These are phyloP conservation scores for Pseudopleuronectes americanus DNA, from an alignment of 2,797 vertebrate species.

Conservation along the genomic window DNA sequence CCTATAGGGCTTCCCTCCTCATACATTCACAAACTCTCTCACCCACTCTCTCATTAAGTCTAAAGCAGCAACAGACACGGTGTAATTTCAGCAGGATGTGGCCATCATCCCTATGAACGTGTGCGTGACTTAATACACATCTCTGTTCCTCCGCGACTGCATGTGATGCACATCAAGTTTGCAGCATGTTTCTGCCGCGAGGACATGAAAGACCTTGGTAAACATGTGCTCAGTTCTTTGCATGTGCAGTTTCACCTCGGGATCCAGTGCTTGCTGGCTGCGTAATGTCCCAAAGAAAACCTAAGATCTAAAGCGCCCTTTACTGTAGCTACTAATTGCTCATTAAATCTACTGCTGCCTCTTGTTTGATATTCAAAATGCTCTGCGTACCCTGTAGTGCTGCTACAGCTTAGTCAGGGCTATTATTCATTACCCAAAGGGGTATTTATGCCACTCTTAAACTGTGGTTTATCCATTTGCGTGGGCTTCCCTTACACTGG, in stretches of 20 bases:
- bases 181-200: slow-evolving; percentile 58
- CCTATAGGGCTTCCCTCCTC: slow-evolving; percentile 64
- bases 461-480: slow-evolving; percentile 69
- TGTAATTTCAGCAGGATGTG: slow-evolving; percentile 80
- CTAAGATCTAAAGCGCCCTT: slow-evolving; percentile 52
- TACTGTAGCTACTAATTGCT: slow-evolving; percentile 69
- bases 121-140: slow-evolving; percentile 74
- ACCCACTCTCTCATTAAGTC: slow-evolving; percentile 70
- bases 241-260: slow-evolving; percentile 72
- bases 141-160: slow-evolving; percentile 60
- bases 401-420: slow-evolving; percentile 67
- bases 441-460: slow-evolving; percentile 74
- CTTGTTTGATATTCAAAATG: slow-evolving; percentile 73
- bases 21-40: slow-evolving; percentile 52
- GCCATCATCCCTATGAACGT: slow-evolving; percentile 70
- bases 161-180: slow-evolving; percentile 66
- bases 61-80: slow-evolving; percentile 74
- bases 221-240: slow-evolving; percentile 44
- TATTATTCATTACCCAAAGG: slow-evolving; percentile 72
- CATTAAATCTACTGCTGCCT: slow-evolving; percentile 69
- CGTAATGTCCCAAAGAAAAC: slow-evolving; percentile 56
- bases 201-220: slow-evolving; percentile 65
- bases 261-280: slow-evolving; percentile 55
- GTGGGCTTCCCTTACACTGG: slow-evolving; percentile 77
- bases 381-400: slow-evolving; percentile 61